Percentiles rank a stretch among this genome's conserved stretches.
These are phyloP conservation scores for Sebastes diploproa DNA, from an alignment of 2,797 vertebrate species.

Conservation along the genomic window DNA sequence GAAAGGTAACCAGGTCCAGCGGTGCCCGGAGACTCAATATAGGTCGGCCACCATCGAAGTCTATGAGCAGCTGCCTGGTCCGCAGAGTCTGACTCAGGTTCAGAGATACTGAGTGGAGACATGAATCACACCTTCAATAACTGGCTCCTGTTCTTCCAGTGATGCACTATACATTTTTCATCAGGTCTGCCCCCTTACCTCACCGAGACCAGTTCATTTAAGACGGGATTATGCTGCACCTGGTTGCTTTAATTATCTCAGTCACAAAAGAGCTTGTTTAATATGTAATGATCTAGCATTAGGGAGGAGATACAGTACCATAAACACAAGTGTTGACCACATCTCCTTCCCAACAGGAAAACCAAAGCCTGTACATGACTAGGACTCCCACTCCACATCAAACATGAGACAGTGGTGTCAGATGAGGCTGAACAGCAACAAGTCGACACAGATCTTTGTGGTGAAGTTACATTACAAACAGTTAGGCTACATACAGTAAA, in stretches of 20 bases:
- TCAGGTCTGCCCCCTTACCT: background rate
- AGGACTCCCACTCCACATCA: background rate
- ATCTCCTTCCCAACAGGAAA: background rate
- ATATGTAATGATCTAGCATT: slow-evolving; percentile 27
- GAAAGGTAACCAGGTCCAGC: slow-evolving; percentile 78
- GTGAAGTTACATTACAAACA: background rate
- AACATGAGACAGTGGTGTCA: background rate
- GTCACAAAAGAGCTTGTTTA: slow-evolving; percentile 35
- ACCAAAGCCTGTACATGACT: background rate
- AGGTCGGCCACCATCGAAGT: slow-evolving; percentile 64
- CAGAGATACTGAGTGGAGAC: slow-evolving; percentile 70
- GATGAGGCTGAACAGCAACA: background rate
- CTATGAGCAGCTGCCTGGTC: slow-evolving; percentile 78
- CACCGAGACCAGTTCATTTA: background rate
- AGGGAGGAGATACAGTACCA: background rate
- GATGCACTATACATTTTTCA: slow-evolving; percentile 19
- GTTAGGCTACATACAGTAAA: background rate
- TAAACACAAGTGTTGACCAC: background rate
- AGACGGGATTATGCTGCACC: slow-evolving; percentile 8
- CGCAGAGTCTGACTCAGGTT: slow-evolving; percentile 57
- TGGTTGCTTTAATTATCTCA: slow-evolving; percentile 6
- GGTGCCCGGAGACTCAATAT: slow-evolving; percentile 82
- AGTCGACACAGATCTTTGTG: background rate
- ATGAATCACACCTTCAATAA: slow-evolving; percentile 15
- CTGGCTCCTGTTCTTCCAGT: background rate